A percentile compares a stretch with the other conserved stretches of the same genome.
Conservation (phyloP, 2,888 invertebrate species). For the Cenopis cana region DNA sequence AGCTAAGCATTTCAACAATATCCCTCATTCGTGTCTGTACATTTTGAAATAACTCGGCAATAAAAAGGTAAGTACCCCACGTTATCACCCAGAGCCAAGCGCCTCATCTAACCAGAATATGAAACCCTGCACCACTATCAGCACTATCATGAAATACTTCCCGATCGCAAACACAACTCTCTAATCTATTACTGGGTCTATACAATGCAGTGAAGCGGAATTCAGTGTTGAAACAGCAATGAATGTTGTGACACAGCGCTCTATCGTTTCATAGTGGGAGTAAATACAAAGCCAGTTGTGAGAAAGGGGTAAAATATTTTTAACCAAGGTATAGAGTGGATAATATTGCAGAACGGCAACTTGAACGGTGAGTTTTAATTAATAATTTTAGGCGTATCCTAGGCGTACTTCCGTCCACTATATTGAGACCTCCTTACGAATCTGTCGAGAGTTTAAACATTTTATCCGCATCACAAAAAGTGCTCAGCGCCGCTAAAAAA, state of each 20-base stretch:
- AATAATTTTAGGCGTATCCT: too few species aligned
- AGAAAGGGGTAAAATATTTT: conserved; percentile 40
- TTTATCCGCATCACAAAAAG: too few species aligned
- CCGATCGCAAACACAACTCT: background rate
- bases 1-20: background rate
- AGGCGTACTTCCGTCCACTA: too few species aligned
- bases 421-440: too few species aligned
- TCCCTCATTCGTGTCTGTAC: conserved; percentile 15
- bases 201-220: background rate
- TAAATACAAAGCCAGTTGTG: conserved; percentile 32
- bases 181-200: background rate
- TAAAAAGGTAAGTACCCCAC: conserved; percentile 34
- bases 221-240: background rate
- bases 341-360: conserved; percentile 22
- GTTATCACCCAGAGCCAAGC: conserved; percentile 37
- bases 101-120: conserved; percentile 35
- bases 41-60: conserved; percentile 32
- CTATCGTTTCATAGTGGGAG: background rate
- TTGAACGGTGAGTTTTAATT: background rate
- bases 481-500: too few species aligned
- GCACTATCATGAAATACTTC: background rate
- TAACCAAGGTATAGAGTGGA: conserved; percentile 15
- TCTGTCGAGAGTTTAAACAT: too few species aligned
- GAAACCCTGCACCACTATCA: conserved; percentile 24
- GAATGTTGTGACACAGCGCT: background rate